Conservation (phyloP, 2,888 invertebrate genomes). For the Sinodicranocentrus sp. region DNA sequence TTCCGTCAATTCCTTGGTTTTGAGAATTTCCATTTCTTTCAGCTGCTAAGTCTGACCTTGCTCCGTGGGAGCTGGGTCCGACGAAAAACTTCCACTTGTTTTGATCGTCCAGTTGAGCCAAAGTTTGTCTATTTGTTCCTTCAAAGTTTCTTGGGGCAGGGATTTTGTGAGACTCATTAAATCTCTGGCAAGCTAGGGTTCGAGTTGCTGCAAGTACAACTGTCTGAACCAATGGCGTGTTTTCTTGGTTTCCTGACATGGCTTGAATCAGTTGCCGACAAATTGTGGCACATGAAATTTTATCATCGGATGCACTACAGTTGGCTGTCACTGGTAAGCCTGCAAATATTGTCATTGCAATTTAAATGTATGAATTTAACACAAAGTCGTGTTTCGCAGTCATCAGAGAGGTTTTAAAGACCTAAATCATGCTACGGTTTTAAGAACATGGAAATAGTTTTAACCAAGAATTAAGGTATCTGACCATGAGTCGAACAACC, state of each 20-base stretch:
- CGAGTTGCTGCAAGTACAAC: constrained; percentile 74
- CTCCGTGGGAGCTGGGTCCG: constrained; percentile 52
- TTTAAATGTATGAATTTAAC: no score
- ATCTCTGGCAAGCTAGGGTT: constrained; percentile 75
- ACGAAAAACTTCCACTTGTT: constrained; percentile 74
- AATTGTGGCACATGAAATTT: constrained; percentile 73
- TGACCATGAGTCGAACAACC: no score
- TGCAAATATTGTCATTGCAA: constrained; percentile 16
- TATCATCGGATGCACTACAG: constrained; percentile 72
- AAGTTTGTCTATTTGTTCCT: constrained; percentile 62
- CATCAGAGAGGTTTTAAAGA: no score
- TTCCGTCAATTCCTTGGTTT: constrained; percentile 16
- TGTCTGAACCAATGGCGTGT: constrained; percentile 75
- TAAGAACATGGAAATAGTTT: no score
- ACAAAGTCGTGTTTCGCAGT: no score
- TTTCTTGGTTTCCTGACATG: constrained; percentile 74
- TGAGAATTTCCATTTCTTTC: constrained; percentile 45
- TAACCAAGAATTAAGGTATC: no score
- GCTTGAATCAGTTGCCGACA: constrained; percentile 75
- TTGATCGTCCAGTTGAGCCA: constrained; percentile 69
- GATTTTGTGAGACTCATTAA: constrained; percentile 74
- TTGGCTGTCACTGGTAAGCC: constrained; percentile 75
- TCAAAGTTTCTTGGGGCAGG: constrained; percentile 74
- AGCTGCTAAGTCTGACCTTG: constrained; percentile 59
- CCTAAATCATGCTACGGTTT: no score